Evolutionary conservation across 2,888 invertebrate genomes (phyloP).

Genomic region (Rotaria macrura): DNA sequence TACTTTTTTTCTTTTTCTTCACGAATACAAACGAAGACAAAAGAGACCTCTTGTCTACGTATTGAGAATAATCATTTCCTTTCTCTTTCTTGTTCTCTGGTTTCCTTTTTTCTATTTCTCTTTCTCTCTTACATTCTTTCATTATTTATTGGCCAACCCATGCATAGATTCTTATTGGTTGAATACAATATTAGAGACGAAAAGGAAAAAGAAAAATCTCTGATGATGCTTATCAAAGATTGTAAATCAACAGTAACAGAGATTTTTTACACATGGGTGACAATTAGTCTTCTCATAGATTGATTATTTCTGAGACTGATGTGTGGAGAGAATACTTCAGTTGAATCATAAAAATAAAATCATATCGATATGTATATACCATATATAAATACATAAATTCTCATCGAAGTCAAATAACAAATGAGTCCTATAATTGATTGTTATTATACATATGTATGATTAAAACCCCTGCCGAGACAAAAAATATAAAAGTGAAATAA

Average conservation of each 20-base stretch:
- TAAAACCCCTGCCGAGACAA: background rate
- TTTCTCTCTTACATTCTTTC: background rate
- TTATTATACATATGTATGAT: background rate
- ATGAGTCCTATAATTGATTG: background rate
- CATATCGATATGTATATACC: no score
- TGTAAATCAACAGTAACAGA: slow-evolving; percentile 2
- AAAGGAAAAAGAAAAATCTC: background rate
- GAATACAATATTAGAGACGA: no score
- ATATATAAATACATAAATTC: background rate
- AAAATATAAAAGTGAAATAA: no score
- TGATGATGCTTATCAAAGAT: background rate
- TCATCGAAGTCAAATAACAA: background rate
- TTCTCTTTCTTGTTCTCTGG: background rate
- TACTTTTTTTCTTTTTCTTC: background rate
- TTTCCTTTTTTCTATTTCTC: background rate
- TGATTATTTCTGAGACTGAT: background rate
- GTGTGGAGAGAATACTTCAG: background rate
- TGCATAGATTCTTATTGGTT: background rate
- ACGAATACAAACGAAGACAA: slow-evolving; percentile 1
- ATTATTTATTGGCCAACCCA: background rate
- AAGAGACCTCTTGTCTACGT: slow-evolving; percentile 19
- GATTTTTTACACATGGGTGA: background rate
- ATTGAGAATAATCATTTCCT: slow-evolving; percentile 5
- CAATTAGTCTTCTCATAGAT: background rate
- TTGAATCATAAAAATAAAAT: background rate